Evolutionary conservation across 2,113 vertebrate species (phyloP).

Genomic region (Oncorhynchus kisutch): DNA sequence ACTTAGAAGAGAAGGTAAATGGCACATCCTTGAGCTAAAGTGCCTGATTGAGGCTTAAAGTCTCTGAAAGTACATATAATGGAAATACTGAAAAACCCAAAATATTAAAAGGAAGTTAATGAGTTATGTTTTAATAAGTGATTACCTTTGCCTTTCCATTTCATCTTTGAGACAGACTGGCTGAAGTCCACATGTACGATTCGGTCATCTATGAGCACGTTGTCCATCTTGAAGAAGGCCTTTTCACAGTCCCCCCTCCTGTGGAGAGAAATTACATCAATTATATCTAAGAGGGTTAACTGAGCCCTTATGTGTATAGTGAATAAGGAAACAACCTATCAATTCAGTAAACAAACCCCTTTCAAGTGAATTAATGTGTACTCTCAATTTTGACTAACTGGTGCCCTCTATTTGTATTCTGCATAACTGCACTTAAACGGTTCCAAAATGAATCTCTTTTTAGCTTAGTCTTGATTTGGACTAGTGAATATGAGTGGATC

Average conservation of each 20-base stretch:
- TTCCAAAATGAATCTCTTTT: not conserved
- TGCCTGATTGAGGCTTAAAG: not conserved
- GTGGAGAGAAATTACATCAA: not conserved
- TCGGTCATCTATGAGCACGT: slow-evolving; percentile 94
- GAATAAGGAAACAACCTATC: not conserved
- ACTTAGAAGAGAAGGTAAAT: not conserved
- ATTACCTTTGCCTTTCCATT: slow-evolving; percentile 96
- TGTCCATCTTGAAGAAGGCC: slow-evolving; percentile 99
- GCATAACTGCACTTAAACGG: not conserved
- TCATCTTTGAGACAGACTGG: slow-evolving; percentile 95
- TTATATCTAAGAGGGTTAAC: not conserved
- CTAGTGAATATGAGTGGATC: too few relatives aligned
- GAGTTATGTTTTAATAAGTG: not conserved
- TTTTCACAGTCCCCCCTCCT: slow-evolving; percentile 97
- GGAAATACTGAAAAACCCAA: not conserved
- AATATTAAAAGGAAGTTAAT: not conserved
- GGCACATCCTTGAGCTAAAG: too few relatives aligned
- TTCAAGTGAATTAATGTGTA: not conserved
- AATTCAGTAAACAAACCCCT: not conserved
- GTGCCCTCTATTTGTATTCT: slow-evolving; percentile 8
- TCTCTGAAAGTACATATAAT: not conserved
- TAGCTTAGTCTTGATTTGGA: too few relatives aligned
- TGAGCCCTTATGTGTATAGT: not conserved
- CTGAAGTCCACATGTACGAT: slow-evolving; percentile 98
- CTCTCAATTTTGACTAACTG: not conserved